Base-by-base conservation (phyloP, 2,888 invertebrate genomes). In the Trichopria drosophilae region DNA sequence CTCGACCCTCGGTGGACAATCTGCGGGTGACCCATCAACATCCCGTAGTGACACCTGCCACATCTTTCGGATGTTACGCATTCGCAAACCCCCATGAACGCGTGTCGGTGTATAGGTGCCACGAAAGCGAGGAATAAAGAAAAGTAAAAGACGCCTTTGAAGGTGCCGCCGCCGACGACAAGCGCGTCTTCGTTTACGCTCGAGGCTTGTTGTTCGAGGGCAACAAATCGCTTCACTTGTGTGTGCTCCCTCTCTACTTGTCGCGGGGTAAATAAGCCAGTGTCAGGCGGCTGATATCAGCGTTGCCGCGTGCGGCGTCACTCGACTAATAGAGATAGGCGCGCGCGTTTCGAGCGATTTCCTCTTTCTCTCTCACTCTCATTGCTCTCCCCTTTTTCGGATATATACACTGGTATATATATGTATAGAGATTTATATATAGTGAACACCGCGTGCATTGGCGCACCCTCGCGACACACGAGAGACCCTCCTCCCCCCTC, bases 281-380 rank as follows among this genome's bases (percentile, higher is more conserved):
- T 63, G 64, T 63, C 64, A 59, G 63, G 50, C 49, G 42, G 51
- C 57, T 59, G 63, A 63, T 67, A 66, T 60, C 60, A 62, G 66
- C 58, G 64, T 59, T 61, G 61, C 60, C 62, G 68, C 60, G 62
- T 59, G 60, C 61, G 60, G 65, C 67, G 68, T 71, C 68, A 64
- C 65, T 71, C 59, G 61, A 70, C 70, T 72, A 72, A 73, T 74
- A 71, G 72, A 73, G 72, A 73, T 72, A 72, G 67, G 69, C 67
- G 67, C 72, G 70, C 68, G 72, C 74, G 72, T 64, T 60, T 55
- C 56, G 59, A 46, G 57, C 51, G 59, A 55, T 53, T 60, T 45
- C 53, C 59, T 59, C 57, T 55, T 58, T 60, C 61, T 58, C 65
- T 59, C 57, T 59, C 59, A 53, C 46, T 57, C 53, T 53, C 54